Base-by-base conservation (phyloP, 2,797 vertebrate genomes). In the Lacerta bilineata region DNA sequence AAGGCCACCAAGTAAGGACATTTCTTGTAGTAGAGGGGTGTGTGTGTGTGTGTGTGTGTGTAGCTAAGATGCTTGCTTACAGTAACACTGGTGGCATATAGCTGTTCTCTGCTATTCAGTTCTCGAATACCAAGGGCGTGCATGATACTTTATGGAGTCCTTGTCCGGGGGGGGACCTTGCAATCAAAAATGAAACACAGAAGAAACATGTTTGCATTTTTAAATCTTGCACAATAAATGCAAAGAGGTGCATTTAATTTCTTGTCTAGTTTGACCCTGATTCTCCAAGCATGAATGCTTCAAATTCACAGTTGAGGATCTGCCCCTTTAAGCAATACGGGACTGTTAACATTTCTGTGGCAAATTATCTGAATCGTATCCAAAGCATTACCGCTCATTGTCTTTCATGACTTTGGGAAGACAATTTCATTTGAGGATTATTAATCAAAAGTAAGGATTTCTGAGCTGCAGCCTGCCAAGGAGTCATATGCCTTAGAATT, bases 391-490 rank as follows among this genome's bases (percentile, higher is more conserved):
- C 55, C 69, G 78, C 89, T 88, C 66, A 91, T 43, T 39, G 64
- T 84, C 90, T 90, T 83, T 69, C 50, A 84, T 1, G 0, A 46
- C 36, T 72, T 90, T 86, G 39, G 36, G 50, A 72, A 87, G n/a
- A 93, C n/a, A 85, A 91, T 88, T 93, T 76, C 69, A 72, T 59
- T 92, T 90, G 80, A 84, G 87, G 33, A 20, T 80, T 91, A 90
- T 85, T 90, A 91, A 6, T 87, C 71, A 91, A 90, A 80, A 92
- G 83, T 72, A 64, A 85, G 33, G 83, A 89, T 75, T 81, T 79
- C 86, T 78, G 69, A 80, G 71, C 59, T 39, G 23, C 76, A 41
- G n/a, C 68, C 55, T 88, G 86, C 80, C 85, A 88, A 79, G 43
- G 43, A 76, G 76, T 80, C 80, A 90, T 27, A n/a, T 43, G 64